phyloP scores from a whole-genome alignment of 2,113 vertebrate species.

The Peromyscus maniculatus region DNA sequence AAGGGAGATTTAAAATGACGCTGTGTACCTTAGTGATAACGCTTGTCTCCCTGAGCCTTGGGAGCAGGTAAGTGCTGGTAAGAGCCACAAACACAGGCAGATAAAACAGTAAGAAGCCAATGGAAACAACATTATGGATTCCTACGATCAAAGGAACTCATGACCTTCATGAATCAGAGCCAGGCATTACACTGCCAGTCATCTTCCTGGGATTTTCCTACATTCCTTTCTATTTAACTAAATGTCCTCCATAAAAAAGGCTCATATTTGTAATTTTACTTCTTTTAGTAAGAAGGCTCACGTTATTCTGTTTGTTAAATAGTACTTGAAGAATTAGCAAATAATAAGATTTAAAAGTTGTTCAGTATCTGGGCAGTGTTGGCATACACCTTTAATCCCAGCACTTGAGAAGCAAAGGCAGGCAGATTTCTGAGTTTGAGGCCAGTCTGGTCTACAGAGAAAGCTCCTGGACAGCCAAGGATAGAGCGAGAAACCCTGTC shows the following conservation, averaged over 20 bases:
- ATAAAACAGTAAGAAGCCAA: too few relatives aligned
- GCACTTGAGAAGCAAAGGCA: not conserved
- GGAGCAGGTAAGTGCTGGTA: not conserved
- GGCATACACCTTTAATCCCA: not conserved
- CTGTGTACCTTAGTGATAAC: not conserved
- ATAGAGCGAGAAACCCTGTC: not conserved
- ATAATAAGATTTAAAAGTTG: not conserved
- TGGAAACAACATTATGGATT: not conserved
- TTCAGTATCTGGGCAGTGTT: not conserved
- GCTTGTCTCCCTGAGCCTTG: not conserved
- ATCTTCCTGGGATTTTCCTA: not conserved
- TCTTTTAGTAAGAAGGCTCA: not conserved
- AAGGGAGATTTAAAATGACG: not conserved
- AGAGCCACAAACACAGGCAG: not conserved
- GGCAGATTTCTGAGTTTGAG: not conserved
- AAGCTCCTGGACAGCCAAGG: not conserved
- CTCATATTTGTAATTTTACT: conserved; percentile 4
- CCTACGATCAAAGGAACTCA: not conserved
- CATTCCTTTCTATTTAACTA: conserved; percentile 9
- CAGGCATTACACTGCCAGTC: not conserved
- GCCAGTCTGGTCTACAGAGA: not conserved
- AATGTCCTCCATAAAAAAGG: not conserved
- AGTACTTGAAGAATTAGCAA: not conserved
- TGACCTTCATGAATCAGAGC: not conserved
- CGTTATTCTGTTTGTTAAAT: not conserved